Evolutionary conservation across 2,888 invertebrate genomes (phyloP).

Genomic region (Eucriotettix oculatus): DNA sequence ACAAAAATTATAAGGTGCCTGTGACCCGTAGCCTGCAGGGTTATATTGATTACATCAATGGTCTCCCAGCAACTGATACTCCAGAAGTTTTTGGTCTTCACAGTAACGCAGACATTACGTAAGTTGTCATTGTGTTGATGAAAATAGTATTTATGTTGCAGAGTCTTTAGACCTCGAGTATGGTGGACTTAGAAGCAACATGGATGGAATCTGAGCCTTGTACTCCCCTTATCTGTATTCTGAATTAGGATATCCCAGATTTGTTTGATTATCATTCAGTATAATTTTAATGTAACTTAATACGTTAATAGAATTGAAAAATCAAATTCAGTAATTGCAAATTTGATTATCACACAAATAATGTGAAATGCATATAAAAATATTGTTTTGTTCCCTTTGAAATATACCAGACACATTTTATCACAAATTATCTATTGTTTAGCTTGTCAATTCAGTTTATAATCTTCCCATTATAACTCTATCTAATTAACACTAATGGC

Average conservation of each 20-base stretch:
- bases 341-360: no score
- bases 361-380: no score
- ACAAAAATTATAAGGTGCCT: conserved; percentile 84
- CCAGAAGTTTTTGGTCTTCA: conserved; percentile 96
- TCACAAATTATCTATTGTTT: no score
- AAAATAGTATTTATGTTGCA: conserved; percentile 18
- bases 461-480: no score
- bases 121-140: conserved; percentile 15
- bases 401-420: no score
- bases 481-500: no score
- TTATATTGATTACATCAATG: conserved; percentile 75
- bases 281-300: no score
- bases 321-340: neutral
- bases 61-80: conserved; percentile 67
- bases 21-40: conserved; percentile 54
- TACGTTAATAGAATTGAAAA: no score
- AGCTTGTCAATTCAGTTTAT: no score
- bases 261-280: no score
- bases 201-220: conserved; percentile 80
- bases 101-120: conserved; percentile 91
- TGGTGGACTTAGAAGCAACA: conserved; percentile 74
- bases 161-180: conserved; percentile 76
- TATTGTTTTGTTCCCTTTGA: no score
- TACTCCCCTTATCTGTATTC: conserved; percentile 78
- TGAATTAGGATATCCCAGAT: no score